Conservation (phyloP, 2,113 vertebrate genomes). For the Chionodraco myersi region DNA sequence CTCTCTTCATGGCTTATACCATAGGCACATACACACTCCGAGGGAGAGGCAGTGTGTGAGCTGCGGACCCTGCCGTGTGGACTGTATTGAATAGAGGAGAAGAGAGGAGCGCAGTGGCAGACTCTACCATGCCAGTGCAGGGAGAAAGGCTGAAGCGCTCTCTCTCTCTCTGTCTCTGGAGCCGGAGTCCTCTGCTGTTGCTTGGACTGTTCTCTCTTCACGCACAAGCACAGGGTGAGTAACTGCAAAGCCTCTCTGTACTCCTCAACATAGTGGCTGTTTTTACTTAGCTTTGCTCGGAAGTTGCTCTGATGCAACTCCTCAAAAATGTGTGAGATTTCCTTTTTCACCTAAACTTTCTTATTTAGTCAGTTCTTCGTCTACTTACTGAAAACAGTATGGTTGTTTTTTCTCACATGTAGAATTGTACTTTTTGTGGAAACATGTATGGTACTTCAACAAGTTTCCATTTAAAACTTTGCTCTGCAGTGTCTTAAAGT, state of each 20-base stretch:
- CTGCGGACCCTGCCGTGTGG: slow-evolving; percentile 47
- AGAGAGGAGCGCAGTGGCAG: slow-evolving; percentile 51
- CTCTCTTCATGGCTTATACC: slow-evolving; percentile 1
- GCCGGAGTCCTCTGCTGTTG: slow-evolving; percentile 78
- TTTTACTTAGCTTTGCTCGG: slow-evolving; percentile 11
- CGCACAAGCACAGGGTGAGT: slow-evolving; percentile 85
- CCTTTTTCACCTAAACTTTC: background rate
- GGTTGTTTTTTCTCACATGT: background rate
- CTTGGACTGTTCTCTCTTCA: slow-evolving; percentile 79
- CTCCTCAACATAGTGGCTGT: slow-evolving; percentile 4
- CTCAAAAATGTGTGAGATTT: background rate
- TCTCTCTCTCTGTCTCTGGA: slow-evolving; percentile 60
- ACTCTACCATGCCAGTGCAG: slow-evolving; percentile 77
- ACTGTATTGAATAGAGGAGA: slow-evolving; percentile 61
- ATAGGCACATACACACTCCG: slow-evolving; percentile 20
- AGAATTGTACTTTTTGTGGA: background rate
- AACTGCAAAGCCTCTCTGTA: slow-evolving; percentile 34
- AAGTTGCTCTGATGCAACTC: slow-evolving; percentile 16
- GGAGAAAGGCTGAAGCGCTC: slow-evolving; percentile 70
- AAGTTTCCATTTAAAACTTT: slow-evolving; percentile 12
- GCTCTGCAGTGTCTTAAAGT: background rate
- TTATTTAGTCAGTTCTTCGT: background rate
- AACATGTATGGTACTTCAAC: background rate
- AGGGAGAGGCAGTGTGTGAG: slow-evolving; percentile 59
- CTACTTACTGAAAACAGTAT: background rate